Evolutionary conservation across 2,888 invertebrate species (phyloP), one percentile per base, ranked within the genome.

Genomic region (Drosophila merina): DNA sequence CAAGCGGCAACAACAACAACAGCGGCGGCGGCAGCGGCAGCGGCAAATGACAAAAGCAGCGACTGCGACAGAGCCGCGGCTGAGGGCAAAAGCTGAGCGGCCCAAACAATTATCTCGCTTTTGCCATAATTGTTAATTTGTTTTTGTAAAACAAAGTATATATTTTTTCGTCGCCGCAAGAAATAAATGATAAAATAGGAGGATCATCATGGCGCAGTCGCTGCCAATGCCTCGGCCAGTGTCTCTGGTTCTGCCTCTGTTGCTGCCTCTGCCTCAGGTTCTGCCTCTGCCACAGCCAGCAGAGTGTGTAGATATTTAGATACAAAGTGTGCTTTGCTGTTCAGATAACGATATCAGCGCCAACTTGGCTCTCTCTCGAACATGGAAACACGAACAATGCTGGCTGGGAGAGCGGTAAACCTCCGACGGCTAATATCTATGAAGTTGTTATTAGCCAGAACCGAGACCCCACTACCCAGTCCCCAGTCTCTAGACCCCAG

Each of bases 361-460:
- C n/a, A 31, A 38, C 48, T 49, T 12, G 20, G 52, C 54, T 52
- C 54, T 48, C 40, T 20, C 20, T 20, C 20, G 20, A 5, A 14
- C 8, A 6, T 47, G 44, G 8, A 30, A 14, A 40, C 36, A 20
- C 51, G 14, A 51, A 3, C 14, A 25, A 25, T 45, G 20, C 20
- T 38, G 56, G 20, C 20, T 38, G 56, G 48, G 59, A 42, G 55
- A 47, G 48, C 55, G 50, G 33, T 63, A 50, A 57, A 48, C 52
- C 20, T 20, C 20, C 1, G 20, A 20, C 20, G 20, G 20, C 20
- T 66, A 55, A 67, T 72, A 83, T 83, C 74, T 75, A 58, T 69
- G 70, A 55, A 68, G 55, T 64, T 84, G 75, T 71, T 71, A 30
- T 57, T 64, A 47, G 75, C 40, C 40, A 69, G 36, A 20, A 20